A percentile compares a stretch with the other conserved stretches of the same genome.
Conservation (phyloP, 2,888 invertebrate genomes). For the Helicoverpa assulta region DNA sequence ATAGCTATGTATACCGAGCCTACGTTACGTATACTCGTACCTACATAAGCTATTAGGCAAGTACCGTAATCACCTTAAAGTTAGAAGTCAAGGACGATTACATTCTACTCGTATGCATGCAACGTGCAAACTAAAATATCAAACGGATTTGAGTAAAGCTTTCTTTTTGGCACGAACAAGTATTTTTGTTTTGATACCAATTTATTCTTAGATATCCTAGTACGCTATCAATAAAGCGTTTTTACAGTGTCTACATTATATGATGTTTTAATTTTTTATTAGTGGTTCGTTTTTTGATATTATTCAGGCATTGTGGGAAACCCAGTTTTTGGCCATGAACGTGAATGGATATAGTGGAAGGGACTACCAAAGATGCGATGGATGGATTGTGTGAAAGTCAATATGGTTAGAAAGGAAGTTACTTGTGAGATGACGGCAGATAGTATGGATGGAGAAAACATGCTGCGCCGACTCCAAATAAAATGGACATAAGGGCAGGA, state of each 20-base stretch:
- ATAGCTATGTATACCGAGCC: constrained; percentile 11
- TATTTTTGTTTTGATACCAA: constrained; percentile 28
- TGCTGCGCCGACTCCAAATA: too few relatives aligned
- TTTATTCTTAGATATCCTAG: constrained; percentile 34
- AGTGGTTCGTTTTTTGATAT: too few relatives aligned
- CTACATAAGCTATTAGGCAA: constrained; percentile 1
- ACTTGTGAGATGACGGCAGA: too few relatives aligned
- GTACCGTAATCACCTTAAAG: constrained; percentile 5
- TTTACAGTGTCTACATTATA: neutral
- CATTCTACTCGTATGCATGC: constrained; percentile 8
- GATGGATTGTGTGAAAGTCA: too few relatives aligned
- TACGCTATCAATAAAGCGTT: constrained; percentile 16
- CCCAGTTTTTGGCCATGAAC: too few relatives aligned
- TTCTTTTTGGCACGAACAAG: constrained; percentile 32
- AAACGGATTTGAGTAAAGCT: constrained; percentile 12
- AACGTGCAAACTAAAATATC: constrained; percentile 21
- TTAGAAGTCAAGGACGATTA: constrained; percentile 30
- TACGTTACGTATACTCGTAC: neutral
- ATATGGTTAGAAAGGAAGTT: too few relatives aligned
- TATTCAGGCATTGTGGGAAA: too few relatives aligned
- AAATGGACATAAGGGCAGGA: too few relatives aligned
- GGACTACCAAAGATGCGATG: too few relatives aligned
- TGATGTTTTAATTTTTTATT: neutral
- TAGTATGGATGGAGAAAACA: too few relatives aligned
- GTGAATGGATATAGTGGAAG: too few relatives aligned